Percentiles rank a stretch among this genome's conserved stretches.
phyloP scores from a whole-genome alignment of 2,888 invertebrate species.

The Frankliniella fusca region DNA sequence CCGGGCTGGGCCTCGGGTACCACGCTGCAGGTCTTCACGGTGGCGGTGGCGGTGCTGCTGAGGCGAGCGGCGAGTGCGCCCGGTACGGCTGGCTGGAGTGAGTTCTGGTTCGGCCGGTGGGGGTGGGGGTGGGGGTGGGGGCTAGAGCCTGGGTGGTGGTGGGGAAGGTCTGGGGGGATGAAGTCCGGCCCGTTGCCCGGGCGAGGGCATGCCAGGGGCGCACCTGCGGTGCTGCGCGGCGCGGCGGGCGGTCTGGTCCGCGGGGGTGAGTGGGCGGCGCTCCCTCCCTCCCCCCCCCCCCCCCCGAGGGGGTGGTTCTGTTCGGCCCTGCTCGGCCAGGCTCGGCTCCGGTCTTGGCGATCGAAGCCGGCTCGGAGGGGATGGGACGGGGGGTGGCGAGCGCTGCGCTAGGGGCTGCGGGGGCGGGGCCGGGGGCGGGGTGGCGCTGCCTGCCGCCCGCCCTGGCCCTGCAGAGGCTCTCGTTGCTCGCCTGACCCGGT shows the following conservation, averaged over 20 bases:
- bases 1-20: no score
- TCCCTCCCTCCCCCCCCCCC: neutral
- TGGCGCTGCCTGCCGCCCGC: slow-evolving; percentile 2
- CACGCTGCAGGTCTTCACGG: no score
- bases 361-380: slow-evolving; percentile 3
- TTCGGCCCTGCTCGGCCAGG: neutral
- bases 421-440: neutral
- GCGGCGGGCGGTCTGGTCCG: neutral
- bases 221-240: neutral
- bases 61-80: no score
- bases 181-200: neutral
- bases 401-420: neutral
- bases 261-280: neutral
- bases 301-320: neutral
- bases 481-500: neutral
- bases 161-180: neutral
- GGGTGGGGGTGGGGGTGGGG: neutral
- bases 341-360: neutral
- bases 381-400: neutral
- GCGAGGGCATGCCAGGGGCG: neutral
- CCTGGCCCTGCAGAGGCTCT: neutral
- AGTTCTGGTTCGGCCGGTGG: neutral
- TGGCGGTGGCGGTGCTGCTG: no score
- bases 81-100: no score
- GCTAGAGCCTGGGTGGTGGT: neutral